Evolutionary conservation across 92 coral and sea anemone species (phyloP).

Genomic region (Parazoanthus atlanticus): DNA sequence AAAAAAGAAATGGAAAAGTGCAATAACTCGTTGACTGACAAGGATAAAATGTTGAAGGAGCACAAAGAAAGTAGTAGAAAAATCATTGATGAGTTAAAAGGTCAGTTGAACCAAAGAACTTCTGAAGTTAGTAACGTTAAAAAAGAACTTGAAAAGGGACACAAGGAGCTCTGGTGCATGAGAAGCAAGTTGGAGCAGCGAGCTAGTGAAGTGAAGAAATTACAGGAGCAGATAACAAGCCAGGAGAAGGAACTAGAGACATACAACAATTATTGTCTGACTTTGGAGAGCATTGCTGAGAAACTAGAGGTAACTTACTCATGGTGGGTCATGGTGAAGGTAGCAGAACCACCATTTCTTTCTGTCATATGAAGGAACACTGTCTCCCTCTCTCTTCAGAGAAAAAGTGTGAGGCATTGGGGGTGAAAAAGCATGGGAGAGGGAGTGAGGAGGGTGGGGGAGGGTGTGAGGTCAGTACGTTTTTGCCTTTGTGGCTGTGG

Average conservation of each 20-base stretch:
- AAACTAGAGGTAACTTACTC: constrained; percentile 10
- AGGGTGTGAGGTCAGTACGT: too few species aligned
- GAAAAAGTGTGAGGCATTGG: too few species aligned
- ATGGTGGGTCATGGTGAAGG: background rate
- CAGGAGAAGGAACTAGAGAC: constrained; percentile 28
- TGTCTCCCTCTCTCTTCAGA: too few species aligned
- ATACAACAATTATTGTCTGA: background rate
- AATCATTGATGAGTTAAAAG: constrained; percentile 19
- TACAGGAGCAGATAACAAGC: constrained; percentile 16
- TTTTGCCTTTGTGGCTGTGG: too few species aligned
- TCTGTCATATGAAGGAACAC: background rate
- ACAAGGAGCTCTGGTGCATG: constrained; percentile 22
- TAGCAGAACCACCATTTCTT: background rate
- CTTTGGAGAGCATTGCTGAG: background rate
- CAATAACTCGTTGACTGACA: constrained; percentile 2
- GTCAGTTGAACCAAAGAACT: constrained; percentile 21
- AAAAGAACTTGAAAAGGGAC: constrained; percentile 33
- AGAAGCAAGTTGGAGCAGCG: constrained; percentile 19
- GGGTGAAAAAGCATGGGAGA: too few species aligned
- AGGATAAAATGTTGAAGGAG: constrained; percentile 20
- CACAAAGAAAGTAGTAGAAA: constrained; percentile 26
- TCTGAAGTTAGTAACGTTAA: background rate
- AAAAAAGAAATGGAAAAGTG: constrained; percentile 31
- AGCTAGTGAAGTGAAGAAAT: constrained; percentile 14
- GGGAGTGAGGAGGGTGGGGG: too few species aligned